These are phyloP conservation scores for Sylvilagus bachmani DNA, from an alignment of 2,113 vertebrate species.

Conservation along the genomic window DNA sequence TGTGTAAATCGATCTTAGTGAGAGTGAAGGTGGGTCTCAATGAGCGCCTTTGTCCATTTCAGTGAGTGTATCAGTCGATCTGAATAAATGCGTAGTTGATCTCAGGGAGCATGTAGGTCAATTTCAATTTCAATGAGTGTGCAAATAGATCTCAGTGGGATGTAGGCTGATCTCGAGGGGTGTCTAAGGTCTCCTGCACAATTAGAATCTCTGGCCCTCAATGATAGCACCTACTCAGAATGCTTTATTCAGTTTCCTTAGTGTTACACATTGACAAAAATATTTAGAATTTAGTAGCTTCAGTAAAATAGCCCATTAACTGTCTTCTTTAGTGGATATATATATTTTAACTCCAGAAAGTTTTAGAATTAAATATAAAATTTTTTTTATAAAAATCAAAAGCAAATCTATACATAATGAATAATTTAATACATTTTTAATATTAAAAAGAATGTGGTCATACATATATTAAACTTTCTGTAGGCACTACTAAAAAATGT, in stretches of 20 bases:
- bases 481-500: neutral
- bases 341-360: neutral
- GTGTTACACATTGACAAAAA: neutral
- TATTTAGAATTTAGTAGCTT: neutral
- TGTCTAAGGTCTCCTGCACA: neutral
- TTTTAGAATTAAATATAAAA: constrained; percentile 30
- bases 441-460: neutral
- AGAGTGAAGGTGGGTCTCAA: too few species aligned
- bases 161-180: too few species aligned
- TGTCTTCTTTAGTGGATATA: neutral
- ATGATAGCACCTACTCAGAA: neutral
- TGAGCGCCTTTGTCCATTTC: too few species aligned
- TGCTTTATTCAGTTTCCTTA: neutral
- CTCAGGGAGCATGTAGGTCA: too few species aligned
- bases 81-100: too few species aligned
- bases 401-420: neutral
- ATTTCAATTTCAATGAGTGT: neutral
- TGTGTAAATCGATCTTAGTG: too few species aligned
- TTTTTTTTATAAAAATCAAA: neutral
- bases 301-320: neutral
- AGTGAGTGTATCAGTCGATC: too few species aligned
- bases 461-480: too few species aligned
- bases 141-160: neutral
- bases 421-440: neutral
- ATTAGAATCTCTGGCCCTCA: neutral